phyloP scores from a whole-genome alignment of 2,797 vertebrate genomes.

The Premnoplex brunnescens region DNA sequence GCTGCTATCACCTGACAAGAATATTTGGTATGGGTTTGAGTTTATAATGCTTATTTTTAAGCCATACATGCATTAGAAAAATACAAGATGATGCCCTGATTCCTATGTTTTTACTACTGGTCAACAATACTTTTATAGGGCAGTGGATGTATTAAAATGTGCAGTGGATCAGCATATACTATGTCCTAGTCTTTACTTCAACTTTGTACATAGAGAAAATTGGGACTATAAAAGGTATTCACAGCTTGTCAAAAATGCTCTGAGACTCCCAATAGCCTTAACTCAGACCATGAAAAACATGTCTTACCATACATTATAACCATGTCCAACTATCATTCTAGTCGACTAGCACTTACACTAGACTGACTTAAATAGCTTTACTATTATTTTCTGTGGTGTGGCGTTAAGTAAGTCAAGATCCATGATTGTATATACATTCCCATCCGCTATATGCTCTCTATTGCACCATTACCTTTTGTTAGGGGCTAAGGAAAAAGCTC shows the following conservation, averaged over 20 bases:
- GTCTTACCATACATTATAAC: not conserved
- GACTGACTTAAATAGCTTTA: not conserved
- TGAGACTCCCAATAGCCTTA: not conserved
- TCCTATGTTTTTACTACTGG: not conserved
- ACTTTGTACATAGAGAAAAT: not conserved
- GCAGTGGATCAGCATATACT: not conserved
- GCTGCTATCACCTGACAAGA: not conserved
- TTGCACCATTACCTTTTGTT: slow-evolving; percentile 3
- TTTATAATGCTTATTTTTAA: not conserved
- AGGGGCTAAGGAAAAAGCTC: not conserved
- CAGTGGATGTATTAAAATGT: not conserved
- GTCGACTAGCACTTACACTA: not conserved
- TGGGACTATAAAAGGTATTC: not conserved
- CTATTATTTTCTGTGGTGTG: not conserved
- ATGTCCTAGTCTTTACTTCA: not conserved
- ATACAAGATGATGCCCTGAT: not conserved
- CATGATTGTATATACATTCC: not conserved
- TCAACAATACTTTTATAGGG: not conserved
- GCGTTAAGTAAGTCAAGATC: not conserved
- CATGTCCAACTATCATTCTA: not conserved
- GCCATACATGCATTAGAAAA: not conserved
- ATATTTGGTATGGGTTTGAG: not conserved
- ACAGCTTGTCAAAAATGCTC: not conserved
- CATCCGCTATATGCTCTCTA: not conserved
- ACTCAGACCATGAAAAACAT: not conserved